A percentile compares a stretch with the other conserved stretches of the same genome.
These are phyloP conservation scores for Ptilonorhynchus violaceus DNA, from an alignment of 2,113 vertebrate species.

Conservation along the genomic window DNA sequence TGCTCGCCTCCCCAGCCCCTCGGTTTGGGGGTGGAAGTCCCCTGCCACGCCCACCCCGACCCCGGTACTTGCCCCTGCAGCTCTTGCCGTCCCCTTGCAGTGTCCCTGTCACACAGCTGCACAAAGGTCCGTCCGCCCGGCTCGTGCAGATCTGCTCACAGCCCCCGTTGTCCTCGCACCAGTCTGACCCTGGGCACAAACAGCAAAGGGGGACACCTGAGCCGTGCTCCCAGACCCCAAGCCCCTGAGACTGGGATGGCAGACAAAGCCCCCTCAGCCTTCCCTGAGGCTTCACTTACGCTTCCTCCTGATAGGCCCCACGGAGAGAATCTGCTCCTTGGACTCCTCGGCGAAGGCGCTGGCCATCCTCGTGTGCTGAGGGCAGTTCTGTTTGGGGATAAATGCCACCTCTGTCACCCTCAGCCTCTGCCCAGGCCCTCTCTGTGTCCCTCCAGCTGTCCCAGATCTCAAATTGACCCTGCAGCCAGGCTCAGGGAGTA, in stretches of 20 bases:
- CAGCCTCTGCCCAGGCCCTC: accelerated
- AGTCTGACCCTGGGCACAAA: constrained; percentile 79
- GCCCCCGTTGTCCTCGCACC: constrained; percentile 92
- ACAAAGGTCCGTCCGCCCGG: constrained; percentile 78
- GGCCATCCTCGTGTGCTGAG: constrained; percentile 88
- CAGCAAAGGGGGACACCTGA: background rate
- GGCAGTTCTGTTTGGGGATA: constrained; percentile 82
- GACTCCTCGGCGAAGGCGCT: constrained; percentile 73
- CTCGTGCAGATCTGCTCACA: constrained; percentile 97
- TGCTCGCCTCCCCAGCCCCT: accelerated
- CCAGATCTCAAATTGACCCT: background rate
- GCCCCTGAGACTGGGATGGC: accelerated
- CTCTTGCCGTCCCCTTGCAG: constrained; percentile 88
- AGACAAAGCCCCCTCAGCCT: accelerated
- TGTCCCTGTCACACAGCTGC: constrained; percentile 92
- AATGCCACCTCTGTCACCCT: background rate
- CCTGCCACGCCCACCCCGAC: accelerated
- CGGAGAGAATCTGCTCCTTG: constrained; percentile 89
- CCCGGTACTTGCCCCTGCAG: constrained; percentile 78
- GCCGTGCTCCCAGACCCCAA: accelerated
- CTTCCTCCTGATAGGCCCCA: constrained; percentile 92
- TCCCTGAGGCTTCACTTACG: constrained; percentile 65
- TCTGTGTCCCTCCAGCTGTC: accelerated
- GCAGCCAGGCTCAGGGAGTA: accelerated
- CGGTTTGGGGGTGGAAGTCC: accelerated